Base-by-base conservation (phyloP, 2,888 invertebrate species). In the Nezara viridula region DNA sequence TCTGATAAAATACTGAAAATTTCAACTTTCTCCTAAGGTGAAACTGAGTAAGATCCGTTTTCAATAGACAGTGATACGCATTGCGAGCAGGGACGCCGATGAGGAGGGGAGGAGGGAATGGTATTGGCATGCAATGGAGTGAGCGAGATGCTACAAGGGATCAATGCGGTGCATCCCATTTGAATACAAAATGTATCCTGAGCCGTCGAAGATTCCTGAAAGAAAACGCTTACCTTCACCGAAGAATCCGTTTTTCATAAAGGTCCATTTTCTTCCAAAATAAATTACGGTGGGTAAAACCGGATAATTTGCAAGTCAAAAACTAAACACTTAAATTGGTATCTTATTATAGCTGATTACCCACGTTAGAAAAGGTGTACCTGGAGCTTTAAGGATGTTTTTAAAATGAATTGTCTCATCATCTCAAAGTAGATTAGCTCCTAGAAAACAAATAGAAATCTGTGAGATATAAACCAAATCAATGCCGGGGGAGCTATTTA, bases 141-240 rank as follows among this genome's bases (percentile, higher is more conserved):
- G 27, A 27, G 60, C 3, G 60, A 12, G n/a, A 60, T 27, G 55
- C 55, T 55, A 5, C 55, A 24, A 60, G 10, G 27, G 60, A 60
- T 60, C 60, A 60, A 60, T 60, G 60, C 60, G 60, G 27, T 60
- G 60, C 60, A 60, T 60, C 27, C 60, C 60, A 60, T 60, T 60
- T 60, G 60, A 60, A 60, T 60, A 60, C 60, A 60, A 60, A 27
- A 60, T 60, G 60, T 60, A 60, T 60, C 60, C 27, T 14, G 5
- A 9, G 60, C 14, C 27, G 27, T 24, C 14, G 60, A 27, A 60
- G 60, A 60, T 60, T 27, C 27, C 60, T 60, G 27, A 12, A 60
- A 60, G 60, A 60, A 60, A 60, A 60, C 14, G 4, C 60, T 60
- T 12, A 60, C n/a, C n/a, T 60, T 60, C 60, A 60, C n/a, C 60